Evolutionary conservation across 2,888 invertebrate genomes (phyloP).

Genomic region (Callyntrura sp.): DNA sequence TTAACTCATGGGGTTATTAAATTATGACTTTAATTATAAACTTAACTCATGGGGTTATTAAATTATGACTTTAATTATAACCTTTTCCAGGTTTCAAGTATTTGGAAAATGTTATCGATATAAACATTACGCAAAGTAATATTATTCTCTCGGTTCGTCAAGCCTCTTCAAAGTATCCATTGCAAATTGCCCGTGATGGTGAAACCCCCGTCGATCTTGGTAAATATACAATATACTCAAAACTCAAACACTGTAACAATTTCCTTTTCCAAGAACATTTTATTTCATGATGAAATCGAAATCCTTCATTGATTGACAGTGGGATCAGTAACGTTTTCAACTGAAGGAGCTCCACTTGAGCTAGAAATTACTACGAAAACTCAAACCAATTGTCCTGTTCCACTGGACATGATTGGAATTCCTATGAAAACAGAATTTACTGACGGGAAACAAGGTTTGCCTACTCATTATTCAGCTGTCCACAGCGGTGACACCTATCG

Average conservation of each 20-base stretch:
- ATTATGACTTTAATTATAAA: background rate
- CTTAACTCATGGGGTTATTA: background rate
- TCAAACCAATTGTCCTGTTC: constrained; percentile 74
- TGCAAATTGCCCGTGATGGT: constrained; percentile 50
- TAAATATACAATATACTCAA: background rate
- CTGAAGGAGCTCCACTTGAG: constrained; percentile 34
- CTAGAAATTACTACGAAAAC: constrained; percentile 72
- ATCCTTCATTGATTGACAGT: constrained; percentile 30
- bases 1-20: background rate
- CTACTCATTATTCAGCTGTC: background rate
- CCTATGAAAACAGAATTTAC: constrained; percentile 20
- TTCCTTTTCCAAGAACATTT: background rate
- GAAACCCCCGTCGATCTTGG: constrained; percentile 48
- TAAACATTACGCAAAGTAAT: constrained; percentile 60
- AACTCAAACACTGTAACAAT: background rate
- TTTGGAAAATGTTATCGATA: constrained; percentile 77
- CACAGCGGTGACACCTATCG: background rate
- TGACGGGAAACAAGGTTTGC: constrained; percentile 20
- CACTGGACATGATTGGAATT: constrained; percentile 74
- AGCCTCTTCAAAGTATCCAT: constrained; percentile 41
- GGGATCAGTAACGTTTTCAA: constrained; percentile 57
- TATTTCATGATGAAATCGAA: background rate
- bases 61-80: background rate
- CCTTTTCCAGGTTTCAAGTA: constrained; percentile 78
- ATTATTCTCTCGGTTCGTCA: constrained; percentile 37